Conservation (phyloP, 2,113 vertebrate genomes). For the Astur gentilis region DNA sequence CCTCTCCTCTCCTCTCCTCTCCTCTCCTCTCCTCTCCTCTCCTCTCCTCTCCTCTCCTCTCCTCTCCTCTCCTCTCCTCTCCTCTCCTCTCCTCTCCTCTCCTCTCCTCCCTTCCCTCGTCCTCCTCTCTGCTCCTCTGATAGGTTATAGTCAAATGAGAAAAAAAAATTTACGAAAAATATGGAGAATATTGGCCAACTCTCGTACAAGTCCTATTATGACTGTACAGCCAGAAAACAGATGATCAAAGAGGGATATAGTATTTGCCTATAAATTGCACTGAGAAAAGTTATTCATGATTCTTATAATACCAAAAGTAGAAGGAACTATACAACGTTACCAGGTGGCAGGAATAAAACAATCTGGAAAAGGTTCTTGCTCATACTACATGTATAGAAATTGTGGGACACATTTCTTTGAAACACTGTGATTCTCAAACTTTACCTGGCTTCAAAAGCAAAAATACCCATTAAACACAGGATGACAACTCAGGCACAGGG, state of each 20-base stretch:
- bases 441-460: background rate
- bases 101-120: no score
- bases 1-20: background rate
- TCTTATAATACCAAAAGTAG: background rate
- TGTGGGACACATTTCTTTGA: background rate
- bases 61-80: no score
- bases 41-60: no score
- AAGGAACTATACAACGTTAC: background rate
- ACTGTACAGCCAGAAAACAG: background rate
- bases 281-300: background rate
- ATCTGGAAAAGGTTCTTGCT: background rate
- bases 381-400: background rate
- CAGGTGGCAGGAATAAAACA: background rate
- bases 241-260: background rate
- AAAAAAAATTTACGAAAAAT: background rate
- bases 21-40: background rate
- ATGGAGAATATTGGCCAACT: background rate
- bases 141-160: background rate
- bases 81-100: background rate
- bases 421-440: background rate
- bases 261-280: background rate
- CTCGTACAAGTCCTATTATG: background rate
- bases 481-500: background rate
- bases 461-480: background rate
- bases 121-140: no score